phyloP scores from a whole-genome alignment of 2,888 invertebrate species.

The Synergus japonicus region DNA sequence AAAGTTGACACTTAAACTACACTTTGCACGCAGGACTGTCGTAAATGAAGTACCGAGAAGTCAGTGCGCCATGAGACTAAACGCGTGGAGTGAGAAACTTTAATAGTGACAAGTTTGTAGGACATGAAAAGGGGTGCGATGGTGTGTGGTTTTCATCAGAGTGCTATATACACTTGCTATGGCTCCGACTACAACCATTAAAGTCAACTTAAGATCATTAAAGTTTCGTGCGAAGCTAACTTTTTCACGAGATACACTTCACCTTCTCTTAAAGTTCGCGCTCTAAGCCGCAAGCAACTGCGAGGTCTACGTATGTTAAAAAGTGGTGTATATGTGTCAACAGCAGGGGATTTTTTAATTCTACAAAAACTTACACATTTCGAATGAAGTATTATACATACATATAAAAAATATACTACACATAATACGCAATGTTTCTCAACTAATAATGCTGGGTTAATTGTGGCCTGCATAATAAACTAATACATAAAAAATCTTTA shows the following conservation, averaged over 20 bases:
- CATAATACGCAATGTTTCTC: too few species aligned
- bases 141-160: not conserved
- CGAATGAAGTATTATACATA: too few species aligned
- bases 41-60: slow-evolving; percentile 51
- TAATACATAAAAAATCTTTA: not conserved
- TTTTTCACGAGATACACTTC: slow-evolving; percentile 16
- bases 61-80: slow-evolving; percentile 36
- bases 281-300: not conserved
- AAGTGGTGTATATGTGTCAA: not conserved
- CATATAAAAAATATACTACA: too few species aligned
- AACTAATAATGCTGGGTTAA: too few species aligned
- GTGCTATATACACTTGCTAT: not conserved
- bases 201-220: slow-evolving; percentile 33
- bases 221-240: slow-evolving; percentile 1
- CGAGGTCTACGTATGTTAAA: not conserved
- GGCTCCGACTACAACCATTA: slow-evolving; percentile 7
- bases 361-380: not conserved
- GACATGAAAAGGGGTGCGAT: slow-evolving; percentile 37
- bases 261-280: slow-evolving; percentile 10
- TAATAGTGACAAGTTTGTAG: slow-evolving; percentile 48
- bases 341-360: not conserved
- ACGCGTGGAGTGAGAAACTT: slow-evolving; percentile 49
- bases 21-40: slow-evolving; percentile 33
- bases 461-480: not conserved
- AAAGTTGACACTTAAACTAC: slow-evolving; percentile 28